Base-by-base conservation (phyloP, 2,113 vertebrate genomes). In the Ochotona curzoniae region DNA sequence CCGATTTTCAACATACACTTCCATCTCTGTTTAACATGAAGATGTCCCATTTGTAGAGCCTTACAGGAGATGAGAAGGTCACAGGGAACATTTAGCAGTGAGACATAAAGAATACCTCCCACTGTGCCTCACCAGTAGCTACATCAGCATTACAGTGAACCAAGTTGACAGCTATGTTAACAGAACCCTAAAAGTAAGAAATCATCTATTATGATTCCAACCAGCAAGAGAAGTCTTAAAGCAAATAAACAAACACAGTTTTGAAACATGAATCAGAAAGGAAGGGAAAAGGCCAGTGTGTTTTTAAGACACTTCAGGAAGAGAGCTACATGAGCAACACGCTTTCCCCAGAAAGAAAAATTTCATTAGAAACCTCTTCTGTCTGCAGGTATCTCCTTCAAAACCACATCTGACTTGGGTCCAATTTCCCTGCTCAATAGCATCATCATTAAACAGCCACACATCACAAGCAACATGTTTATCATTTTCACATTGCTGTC, bases 331-430 rank as follows among this genome's bases (percentile, higher is more conserved):
- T n/a, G 93, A 95, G 89, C 49, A 90, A 14, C 25, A 90, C 8
- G n/a, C 96, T 98, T 97, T 98, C 98, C 98, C 98, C 97, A 96
- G 91, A 88, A 97, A 98, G 98, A 99, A 98, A 98, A 99, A 98
- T 97, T 86, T 84, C 97, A 98, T 98, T 98, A 97, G 95, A 97
- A 98, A 96, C 94, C 96, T 95, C 95, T 97, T 89, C 93, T 90
- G 96, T 93, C 96, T 97, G 96, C 97, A 97, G 89, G 78, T 96
- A 96, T 98, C 98, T 97, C 97, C 97, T 98, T 98, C 97, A 98
- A 98, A 98, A 98, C 96, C 97, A 93, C 98, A 98, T 99, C 96
- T 98, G 98, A 98, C 97, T 98, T 92, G 96, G 96, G 97, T 98
- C 98, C 98, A 94, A 98, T 98, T 98, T 98, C 97, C 47, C 83